Evolutionary conservation across 2,888 invertebrate species (phyloP).

Genomic region (Dynastes hyllus): DNA sequence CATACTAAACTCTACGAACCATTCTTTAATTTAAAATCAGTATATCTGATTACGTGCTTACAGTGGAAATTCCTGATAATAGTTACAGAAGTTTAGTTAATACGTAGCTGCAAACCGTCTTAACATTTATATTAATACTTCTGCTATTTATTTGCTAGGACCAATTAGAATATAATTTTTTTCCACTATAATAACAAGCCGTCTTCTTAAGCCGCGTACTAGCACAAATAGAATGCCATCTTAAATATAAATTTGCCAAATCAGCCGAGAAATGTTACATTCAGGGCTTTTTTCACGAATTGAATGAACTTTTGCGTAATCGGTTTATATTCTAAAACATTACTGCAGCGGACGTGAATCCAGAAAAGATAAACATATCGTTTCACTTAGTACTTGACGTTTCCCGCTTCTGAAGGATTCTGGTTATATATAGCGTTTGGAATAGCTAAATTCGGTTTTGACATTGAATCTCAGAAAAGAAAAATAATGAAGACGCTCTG

Average conservation of each 20-base stretch:
- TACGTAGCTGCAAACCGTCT: neutral
- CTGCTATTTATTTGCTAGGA: neutral
- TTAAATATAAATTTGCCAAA: neutral
- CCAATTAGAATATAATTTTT: neutral
- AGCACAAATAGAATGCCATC: neutral
- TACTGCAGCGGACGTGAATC: no score
- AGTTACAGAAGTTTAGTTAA: no score
- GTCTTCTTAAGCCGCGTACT: neutral
- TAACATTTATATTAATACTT: neutral
- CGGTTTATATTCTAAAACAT: no score
- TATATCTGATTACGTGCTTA: no score
- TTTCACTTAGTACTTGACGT: neutral
- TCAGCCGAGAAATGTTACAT: neutral
- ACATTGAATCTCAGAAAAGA: conserved; percentile 24
- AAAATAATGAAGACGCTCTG: conserved; percentile 27
- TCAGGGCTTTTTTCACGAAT: no score
- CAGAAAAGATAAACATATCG: neutral
- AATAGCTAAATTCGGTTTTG: conserved; percentile 7
- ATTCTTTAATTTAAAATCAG: no score
- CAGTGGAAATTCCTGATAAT: no score
- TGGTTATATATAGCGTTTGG: neutral
- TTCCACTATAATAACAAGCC: neutral
- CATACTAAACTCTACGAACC: no score
- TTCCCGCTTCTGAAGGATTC: no score
- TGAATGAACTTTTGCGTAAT: no score